Evolutionary conservation across 2,113 vertebrate genomes (phyloP), one percentile per base, ranked within the genome.

Genomic region (Spea multiplicata): DNA sequence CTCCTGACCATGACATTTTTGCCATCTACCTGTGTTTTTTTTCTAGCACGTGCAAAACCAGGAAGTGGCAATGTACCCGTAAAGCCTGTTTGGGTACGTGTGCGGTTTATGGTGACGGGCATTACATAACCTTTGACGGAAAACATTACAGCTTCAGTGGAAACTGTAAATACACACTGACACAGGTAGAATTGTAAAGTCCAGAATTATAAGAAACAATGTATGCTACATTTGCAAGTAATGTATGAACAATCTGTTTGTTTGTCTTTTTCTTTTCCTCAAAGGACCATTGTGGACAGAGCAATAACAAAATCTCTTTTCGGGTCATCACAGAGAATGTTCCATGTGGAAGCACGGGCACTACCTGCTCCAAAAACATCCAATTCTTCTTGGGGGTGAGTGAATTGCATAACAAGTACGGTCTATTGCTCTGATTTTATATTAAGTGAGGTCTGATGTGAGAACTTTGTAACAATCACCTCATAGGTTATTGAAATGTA

Each of bases 51-150:
- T 99, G 97, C 83, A 90, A 83, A 80, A 84, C 77, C 65, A 96
- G 96, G 8, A 48, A 16, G 45, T 99, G 97, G 97, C 17, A 9
- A 0, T 99, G 97, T 78, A 95, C 94, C 16, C 2, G 88, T 0
- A 3, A 83, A 0, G 55, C 69, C 14, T 98, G 97, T 83, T 83
- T 90, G 17, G 92, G 92, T 62, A 93, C 91, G 48, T 99, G 97
- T n/a, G 83, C 62, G 14, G 92, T 98, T 82, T 97, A 98, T 44
- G 97, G 97, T 66, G 95, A 89, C 5, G 96, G 97, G 44, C 97
- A 99, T 86, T 96, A 95, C 76, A 88, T 83, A 53, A 98, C 95
- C 73, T 99, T 97, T 81, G 97, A 99, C 57, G 87, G 94, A 81
- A 90, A 81, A 76, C 84, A 86, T 17, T 99, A 94, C 71, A 91